phyloP scores from a whole-genome alignment of 2,888 invertebrate species.

The Megamerina dolium region DNA sequence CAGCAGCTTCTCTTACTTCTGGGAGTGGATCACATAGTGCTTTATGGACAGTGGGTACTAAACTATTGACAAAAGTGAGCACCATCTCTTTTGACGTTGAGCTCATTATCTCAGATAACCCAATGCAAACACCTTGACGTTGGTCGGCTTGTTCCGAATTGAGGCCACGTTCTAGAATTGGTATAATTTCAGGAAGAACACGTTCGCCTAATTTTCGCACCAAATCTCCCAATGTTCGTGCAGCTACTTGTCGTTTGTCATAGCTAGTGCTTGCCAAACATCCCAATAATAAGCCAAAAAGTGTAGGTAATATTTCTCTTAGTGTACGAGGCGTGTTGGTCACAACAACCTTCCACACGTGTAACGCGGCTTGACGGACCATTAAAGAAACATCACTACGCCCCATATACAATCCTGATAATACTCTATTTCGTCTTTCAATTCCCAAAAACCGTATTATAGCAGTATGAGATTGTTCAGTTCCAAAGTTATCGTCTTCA shows the following conservation, averaged over 20 bases:
- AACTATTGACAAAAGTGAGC: constrained; percentile 77
- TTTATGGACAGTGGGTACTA: constrained; percentile 90
- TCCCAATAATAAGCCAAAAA: constrained; percentile 85
- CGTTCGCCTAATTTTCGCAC: constrained; percentile 96
- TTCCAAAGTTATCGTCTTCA: constrained; percentile 99
- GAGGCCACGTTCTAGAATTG: constrained; percentile 89
- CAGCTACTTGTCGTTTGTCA: constrained; percentile 95
- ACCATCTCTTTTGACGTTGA: constrained; percentile 95
- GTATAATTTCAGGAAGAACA: constrained; percentile 95
- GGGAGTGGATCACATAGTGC: constrained; percentile 90
- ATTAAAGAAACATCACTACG: constrained; percentile 93
- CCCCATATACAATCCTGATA: constrained; percentile 95
- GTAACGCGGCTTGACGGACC: constrained; percentile 95
- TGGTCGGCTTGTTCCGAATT: constrained; percentile 89
- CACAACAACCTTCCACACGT: constrained; percentile 99
- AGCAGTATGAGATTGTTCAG: constrained; percentile 88
- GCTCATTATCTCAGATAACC: constrained; percentile 94
- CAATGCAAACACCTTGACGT: constrained; percentile 97
- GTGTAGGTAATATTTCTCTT: constrained; percentile 89
- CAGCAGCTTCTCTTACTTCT: constrained; percentile 90
- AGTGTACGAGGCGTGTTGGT: constrained; percentile 96
- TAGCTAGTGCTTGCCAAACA: constrained; percentile 94
- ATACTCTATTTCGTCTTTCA: constrained; percentile 84
- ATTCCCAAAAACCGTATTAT: constrained; percentile 84
- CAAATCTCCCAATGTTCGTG: constrained; percentile 91